A percentile compares a stretch with the other conserved stretches of the same genome.
Evolutionary conservation across 2,888 invertebrate genomes (phyloP).

Genomic region (Branchellion lobata): DNA sequence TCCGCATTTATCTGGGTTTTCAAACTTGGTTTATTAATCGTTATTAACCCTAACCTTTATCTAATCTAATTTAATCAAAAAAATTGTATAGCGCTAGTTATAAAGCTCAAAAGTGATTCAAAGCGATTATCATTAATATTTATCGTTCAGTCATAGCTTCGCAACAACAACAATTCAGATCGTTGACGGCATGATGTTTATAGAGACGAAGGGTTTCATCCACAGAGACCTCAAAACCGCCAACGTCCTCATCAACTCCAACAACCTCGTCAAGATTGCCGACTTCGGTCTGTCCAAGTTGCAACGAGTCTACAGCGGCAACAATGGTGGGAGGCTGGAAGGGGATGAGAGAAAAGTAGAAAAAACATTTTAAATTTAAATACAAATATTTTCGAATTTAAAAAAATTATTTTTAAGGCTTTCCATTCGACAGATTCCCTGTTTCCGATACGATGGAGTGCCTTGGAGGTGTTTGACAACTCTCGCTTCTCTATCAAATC

Average conservation of each 20-base stretch:
- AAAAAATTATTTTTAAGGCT: too few relatives aligned
- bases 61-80: too few relatives aligned
- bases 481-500: conserved; percentile 92
- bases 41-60: too few relatives aligned
- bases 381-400: too few relatives aligned
- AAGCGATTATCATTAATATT: too few relatives aligned
- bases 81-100: too few relatives aligned
- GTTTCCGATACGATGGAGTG: conserved; percentile 9
- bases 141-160: too few relatives aligned
- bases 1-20: too few relatives aligned
- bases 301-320: conserved; percentile 55
- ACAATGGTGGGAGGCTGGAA: conserved; percentile 53
- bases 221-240: conserved; percentile 62
- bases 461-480: not conserved
- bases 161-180: conserved; percentile 58
- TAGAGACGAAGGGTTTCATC: conserved; percentile 59
- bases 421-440: not conserved
- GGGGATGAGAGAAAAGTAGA: too few relatives aligned
- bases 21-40: too few relatives aligned
- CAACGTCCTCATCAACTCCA: conserved; percentile 60
- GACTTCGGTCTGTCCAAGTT: conserved; percentile 61
- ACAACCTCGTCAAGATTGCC: conserved; percentile 60
- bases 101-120: too few relatives aligned
- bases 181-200: conserved; percentile 61
- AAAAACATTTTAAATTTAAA: too few relatives aligned